A percentile compares a stretch with the other conserved stretches of the same genome.
Evolutionary conservation across 2,888 invertebrate species (phyloP).

Genomic region (Eristalis intricaria): DNA sequence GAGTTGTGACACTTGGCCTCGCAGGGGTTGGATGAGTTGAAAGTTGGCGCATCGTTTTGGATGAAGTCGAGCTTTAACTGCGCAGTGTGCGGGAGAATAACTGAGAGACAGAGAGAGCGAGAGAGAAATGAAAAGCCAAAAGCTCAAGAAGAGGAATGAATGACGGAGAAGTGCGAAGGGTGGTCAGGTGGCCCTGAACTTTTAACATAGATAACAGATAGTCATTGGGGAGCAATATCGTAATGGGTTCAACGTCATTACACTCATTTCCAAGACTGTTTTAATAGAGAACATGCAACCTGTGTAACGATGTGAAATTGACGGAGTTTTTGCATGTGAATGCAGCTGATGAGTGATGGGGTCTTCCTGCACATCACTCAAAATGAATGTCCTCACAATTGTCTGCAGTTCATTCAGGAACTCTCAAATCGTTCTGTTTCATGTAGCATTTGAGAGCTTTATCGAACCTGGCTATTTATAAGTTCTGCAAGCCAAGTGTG

Average conservation of each 20-base stretch:
- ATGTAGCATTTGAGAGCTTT: too few species aligned
- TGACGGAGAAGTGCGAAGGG: background rate
- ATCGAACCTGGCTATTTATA: too few species aligned
- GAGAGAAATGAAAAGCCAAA: constrained; percentile 16
- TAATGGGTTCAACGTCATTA: constrained; percentile 50
- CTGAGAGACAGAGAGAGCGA: constrained; percentile 1
- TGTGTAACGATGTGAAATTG: background rate
- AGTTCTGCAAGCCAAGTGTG: too few species aligned
- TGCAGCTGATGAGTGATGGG: background rate
- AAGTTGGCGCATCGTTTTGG: constrained; percentile 59
- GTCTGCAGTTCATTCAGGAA: too few species aligned
- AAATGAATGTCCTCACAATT: too few species aligned
- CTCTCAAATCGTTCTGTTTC: too few species aligned
- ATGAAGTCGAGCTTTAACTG: constrained; percentile 26
- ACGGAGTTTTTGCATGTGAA: background rate
- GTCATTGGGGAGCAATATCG: constrained; percentile 37
- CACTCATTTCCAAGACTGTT: background rate
- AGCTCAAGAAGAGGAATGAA: constrained; percentile 3
- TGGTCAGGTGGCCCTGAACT: constrained; percentile 57
- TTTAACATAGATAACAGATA: constrained; percentile 62
- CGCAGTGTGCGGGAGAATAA: background rate
- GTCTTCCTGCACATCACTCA: too few species aligned
- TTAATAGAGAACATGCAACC: background rate
- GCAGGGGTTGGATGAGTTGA: constrained; percentile 25
- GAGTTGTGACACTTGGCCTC: constrained; percentile 47